These are phyloP conservation scores for Hesperophylax magnus DNA, from an alignment of 1,140 invertebrate species.

Conservation along the genomic window DNA sequence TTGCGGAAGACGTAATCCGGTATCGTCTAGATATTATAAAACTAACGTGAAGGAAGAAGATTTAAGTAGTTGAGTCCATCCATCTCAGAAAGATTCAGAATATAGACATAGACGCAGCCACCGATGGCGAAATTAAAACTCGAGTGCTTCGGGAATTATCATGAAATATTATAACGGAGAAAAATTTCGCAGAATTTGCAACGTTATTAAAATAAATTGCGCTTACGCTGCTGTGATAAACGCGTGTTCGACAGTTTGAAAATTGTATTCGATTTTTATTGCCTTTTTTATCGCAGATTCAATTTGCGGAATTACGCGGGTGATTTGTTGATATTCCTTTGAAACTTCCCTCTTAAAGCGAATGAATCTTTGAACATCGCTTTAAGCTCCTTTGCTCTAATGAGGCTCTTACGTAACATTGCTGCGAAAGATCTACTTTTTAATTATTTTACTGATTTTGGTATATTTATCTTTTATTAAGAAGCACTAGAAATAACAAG, in stretches of 20 bases:
- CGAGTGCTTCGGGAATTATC: neutral
- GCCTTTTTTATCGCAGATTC: conserved; percentile 25
- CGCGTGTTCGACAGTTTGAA: conserved; percentile 28
- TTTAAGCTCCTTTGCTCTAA: too few relatives aligned
- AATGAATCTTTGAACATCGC: too few relatives aligned
- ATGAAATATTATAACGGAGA: conserved; percentile 6
- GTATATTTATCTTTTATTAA: too few relatives aligned
- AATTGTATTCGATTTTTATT: conserved; percentile 33
- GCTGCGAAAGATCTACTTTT: too few relatives aligned
- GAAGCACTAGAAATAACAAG: too few relatives aligned
- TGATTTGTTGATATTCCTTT: conserved; percentile 3
- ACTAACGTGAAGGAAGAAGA: too few relatives aligned
- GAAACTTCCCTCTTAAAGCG: neutral
- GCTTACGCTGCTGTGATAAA: conserved; percentile 8
- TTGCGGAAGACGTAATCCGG: too few relatives aligned
- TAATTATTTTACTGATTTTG: too few relatives aligned
- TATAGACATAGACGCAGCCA: neutral
- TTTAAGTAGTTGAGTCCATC: conserved; percentile 11
- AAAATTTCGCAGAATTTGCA: conserved; percentile 22
- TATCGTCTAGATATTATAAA: too few relatives aligned
- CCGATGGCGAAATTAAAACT: conserved; percentile 12
- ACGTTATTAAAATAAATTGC: conserved; percentile 33
- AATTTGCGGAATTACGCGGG: conserved; percentile 24
- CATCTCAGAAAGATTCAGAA: neutral
- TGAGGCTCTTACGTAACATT: too few relatives aligned